Conservation (phyloP, 2,113 vertebrate species). For the Pipa parva region DNA sequence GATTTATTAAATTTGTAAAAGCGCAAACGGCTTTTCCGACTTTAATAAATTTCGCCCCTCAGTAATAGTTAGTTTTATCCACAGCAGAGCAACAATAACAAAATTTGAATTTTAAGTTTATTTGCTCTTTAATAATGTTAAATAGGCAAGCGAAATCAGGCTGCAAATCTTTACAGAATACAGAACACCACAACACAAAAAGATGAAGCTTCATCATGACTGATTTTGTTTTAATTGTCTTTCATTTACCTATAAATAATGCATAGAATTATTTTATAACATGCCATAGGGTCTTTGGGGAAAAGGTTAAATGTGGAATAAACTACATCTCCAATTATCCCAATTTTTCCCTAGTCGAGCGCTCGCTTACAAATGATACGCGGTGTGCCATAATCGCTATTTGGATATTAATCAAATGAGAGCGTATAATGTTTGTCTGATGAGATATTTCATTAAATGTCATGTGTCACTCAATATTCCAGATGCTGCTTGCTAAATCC, state of each 20-base stretch:
- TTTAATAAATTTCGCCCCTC: too few relatives aligned
- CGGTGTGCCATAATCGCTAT: not conserved
- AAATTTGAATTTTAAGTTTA: not conserved
- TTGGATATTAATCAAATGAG: not conserved
- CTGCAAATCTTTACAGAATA: not conserved
- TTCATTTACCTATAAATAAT: not conserved
- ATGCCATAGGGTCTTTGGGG: not conserved
- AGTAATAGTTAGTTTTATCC: too few relatives aligned
- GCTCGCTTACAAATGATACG: not conserved
- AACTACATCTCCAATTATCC: constrained; percentile 10
- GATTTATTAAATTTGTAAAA: too few relatives aligned
- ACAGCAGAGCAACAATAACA: too few relatives aligned
- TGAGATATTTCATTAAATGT: constrained; percentile 1
- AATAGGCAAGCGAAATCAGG: not conserved
- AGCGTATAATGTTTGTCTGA: not conserved
- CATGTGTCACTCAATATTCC: not conserved
- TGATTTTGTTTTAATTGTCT: not conserved
- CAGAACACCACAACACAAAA: not conserved
- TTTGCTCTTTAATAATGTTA: not conserved
- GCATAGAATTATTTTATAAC: not conserved
- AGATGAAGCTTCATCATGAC: not conserved
- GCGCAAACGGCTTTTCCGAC: too few relatives aligned
- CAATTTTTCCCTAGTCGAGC: not conserved
- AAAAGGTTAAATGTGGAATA: not conserved
- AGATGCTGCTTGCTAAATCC: too few relatives aligned